A percentile compares a stretch with the other conserved stretches of the same genome.
These are phyloP conservation scores for Spongilla lacustris DNA, from an alignment of 37 sponge, comb jelly and placozoan genomes.

Conservation along the genomic window DNA sequence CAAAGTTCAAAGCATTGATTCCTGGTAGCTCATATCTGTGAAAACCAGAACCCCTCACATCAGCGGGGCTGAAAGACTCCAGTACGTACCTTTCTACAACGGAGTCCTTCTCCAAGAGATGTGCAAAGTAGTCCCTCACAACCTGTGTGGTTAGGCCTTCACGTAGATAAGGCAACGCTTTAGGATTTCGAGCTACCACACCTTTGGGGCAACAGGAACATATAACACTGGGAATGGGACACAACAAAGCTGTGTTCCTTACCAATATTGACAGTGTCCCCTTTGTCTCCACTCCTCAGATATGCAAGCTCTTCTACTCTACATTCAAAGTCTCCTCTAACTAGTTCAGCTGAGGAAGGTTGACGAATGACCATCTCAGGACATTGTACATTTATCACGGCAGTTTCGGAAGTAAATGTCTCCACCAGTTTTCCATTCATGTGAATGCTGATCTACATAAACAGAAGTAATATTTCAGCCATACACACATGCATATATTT, in stretches of 20 bases:
- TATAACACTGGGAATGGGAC: neutral
- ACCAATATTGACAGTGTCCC: constrained; percentile 96
- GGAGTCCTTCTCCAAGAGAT: constrained; percentile 65
- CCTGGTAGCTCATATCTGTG: constrained; percentile 91
- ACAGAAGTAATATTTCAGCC: neutral
- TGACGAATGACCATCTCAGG: neutral
- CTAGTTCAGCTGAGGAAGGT: neutral
- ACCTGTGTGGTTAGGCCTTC: constrained; percentile 60
- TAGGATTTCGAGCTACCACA: constrained; percentile 67
- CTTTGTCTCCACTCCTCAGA: constrained; percentile 96
- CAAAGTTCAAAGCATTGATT: constrained; percentile 90
- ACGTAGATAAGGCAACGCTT: constrained; percentile 62
- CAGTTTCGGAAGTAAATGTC: neutral
- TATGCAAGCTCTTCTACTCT: constrained; percentile 87
- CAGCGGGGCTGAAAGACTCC: too few species aligned
- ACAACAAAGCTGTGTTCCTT: neutral
- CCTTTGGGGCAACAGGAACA: constrained; percentile 20
- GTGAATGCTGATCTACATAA: constrained; percentile 6
- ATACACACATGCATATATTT: too few species aligned
- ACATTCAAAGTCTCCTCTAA: constrained; percentile 11
- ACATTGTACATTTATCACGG: neutral
- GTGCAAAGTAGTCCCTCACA: constrained; percentile 72
- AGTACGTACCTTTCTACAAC: constrained; percentile 56
- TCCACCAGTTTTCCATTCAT: constrained; percentile 50
- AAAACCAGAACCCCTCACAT: too few species aligned